Evolutionary conservation across 1,140 invertebrate genomes (phyloP).

Genomic region (Pemphigus obesinymphae): DNA sequence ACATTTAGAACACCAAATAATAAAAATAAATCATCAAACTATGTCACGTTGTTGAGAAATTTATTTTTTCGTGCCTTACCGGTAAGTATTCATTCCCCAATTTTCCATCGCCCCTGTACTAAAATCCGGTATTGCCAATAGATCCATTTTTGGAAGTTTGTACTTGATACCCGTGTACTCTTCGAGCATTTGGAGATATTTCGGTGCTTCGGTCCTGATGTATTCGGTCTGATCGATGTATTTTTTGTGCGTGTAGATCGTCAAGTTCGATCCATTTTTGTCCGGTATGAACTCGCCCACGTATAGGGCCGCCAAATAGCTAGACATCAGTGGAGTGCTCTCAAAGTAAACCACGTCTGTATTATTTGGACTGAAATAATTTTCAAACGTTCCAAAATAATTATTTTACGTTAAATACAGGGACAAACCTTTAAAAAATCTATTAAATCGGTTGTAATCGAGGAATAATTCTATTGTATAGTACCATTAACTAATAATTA

Average conservation of each 20-base stretch:
- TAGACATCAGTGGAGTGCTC: constrained; percentile 61
- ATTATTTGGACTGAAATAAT: background rate
- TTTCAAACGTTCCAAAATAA: too few relatives aligned
- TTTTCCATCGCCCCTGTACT: constrained; percentile 80
- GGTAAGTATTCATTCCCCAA: constrained; percentile 64
- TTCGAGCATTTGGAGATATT: constrained; percentile 46
- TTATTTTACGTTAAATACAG: too few relatives aligned
- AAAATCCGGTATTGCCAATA: constrained; percentile 71
- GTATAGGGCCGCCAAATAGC: constrained; percentile 68
- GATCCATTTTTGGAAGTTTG: constrained; percentile 55
- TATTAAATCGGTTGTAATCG: too few relatives aligned
- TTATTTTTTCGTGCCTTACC: constrained; percentile 49
- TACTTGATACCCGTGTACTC: constrained; percentile 44
- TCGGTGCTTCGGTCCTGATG: constrained; percentile 51
- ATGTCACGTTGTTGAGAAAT: too few relatives aligned
- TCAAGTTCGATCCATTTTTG: constrained; percentile 57
- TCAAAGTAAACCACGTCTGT: background rate
- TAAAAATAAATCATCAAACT: too few relatives aligned
- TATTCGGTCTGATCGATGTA: constrained; percentile 53
- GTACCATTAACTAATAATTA: too few relatives aligned
- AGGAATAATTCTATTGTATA: too few relatives aligned
- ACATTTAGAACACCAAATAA: too few relatives aligned
- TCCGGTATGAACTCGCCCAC: constrained; percentile 57
- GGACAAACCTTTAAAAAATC: too few relatives aligned
- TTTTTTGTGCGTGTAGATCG: constrained; percentile 63